These are phyloP conservation scores for Drosophila erecta DNA, from an alignment of 1,140 invertebrate species.

Conservation along the genomic window DNA sequence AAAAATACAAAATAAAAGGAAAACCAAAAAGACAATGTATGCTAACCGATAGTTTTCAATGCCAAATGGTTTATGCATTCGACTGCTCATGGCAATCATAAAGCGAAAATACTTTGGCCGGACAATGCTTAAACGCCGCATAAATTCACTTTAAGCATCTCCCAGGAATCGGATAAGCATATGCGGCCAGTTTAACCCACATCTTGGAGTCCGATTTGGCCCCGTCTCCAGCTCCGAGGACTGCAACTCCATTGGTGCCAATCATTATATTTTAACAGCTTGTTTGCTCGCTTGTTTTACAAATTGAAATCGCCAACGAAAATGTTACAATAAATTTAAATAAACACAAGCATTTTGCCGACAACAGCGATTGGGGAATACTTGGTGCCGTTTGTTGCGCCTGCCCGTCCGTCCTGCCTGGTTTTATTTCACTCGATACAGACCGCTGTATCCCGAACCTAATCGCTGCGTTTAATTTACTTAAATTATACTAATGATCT, in stretches of 20 bases:
- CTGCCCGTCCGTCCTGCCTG: slow-evolving; percentile 19
- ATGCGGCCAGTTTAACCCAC: slow-evolving; percentile 76
- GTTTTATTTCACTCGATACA: slow-evolving; percentile 14
- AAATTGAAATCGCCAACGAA: slow-evolving; percentile 81
- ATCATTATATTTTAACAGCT: slow-evolving; percentile 84
- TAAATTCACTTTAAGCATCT: slow-evolving; percentile 64
- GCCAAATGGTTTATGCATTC: slow-evolving; percentile 80
- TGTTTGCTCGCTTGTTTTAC: slow-evolving; percentile 83
- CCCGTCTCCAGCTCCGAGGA: background rate
- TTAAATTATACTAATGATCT: slow-evolving; percentile 84
- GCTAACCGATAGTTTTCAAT: slow-evolving; percentile 71
- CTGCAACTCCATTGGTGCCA: slow-evolving; percentile 49
- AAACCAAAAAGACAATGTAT: slow-evolving; percentile 62
- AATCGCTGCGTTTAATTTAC: slow-evolving; percentile 84
- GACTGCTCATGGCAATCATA: slow-evolving; percentile 73
- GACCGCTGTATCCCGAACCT: slow-evolving; percentile 71
- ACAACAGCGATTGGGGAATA: slow-evolving; percentile 42
- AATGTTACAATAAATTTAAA: slow-evolving; percentile 84
- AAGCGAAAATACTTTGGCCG: slow-evolving; percentile 60
- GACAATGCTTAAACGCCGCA: slow-evolving; percentile 74
- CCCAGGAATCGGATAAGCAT: slow-evolving; percentile 66
- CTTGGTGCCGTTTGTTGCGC: slow-evolving; percentile 42
- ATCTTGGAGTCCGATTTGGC: slow-evolving; percentile 23
- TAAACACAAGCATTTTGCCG: slow-evolving; percentile 78
- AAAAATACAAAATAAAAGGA: background rate